Evolutionary conservation across 2,797 vertebrate species (phyloP).

Genomic region (Melanotaenia maccullochi): DNA sequence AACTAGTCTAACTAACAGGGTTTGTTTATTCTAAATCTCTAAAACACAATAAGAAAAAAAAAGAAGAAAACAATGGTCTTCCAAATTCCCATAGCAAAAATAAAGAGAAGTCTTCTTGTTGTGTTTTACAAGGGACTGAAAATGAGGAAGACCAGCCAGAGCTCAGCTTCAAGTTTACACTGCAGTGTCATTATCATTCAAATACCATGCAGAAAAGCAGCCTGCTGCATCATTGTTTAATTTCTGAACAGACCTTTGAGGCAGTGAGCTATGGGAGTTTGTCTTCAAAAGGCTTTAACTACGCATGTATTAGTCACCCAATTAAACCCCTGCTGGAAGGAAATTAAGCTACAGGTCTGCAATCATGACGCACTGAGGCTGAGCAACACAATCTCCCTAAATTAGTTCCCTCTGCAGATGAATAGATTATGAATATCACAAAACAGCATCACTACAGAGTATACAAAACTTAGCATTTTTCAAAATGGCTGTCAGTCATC

Average conservation of each 20-base stretch:
- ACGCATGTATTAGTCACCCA: slow-evolving; percentile 60
- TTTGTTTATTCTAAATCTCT: too few relatives aligned
- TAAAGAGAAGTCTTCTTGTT: neutral
- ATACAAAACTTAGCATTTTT: neutral
- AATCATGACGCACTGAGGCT: slow-evolving; percentile 54
- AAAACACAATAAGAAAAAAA: too few relatives aligned
- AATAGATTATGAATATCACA: slow-evolving; percentile 50
- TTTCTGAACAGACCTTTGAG: slow-evolving; percentile 41
- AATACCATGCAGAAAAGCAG: slow-evolving; percentile 23
- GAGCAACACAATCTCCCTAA: slow-evolving; percentile 25
- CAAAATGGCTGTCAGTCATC: slow-evolving; percentile 1
- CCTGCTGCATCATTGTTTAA: slow-evolving; percentile 48
- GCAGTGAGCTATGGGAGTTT: slow-evolving; percentile 36
- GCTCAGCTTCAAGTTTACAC: neutral
- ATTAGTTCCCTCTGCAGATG: slow-evolving; percentile 39
- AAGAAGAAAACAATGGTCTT: too few relatives aligned
- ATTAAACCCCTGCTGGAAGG: slow-evolving; percentile 65
- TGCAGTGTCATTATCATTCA: slow-evolving; percentile 8
- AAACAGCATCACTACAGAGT: slow-evolving; percentile 16
- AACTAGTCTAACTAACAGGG: too few relatives aligned
- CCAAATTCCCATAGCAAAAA: neutral
- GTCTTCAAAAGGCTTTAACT: slow-evolving; percentile 53
- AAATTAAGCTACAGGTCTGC: slow-evolving; percentile 63
- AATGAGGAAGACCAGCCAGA: neutral
- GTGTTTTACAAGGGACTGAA: neutral